A percentile compares a stretch with the other conserved stretches of the same genome.
These are phyloP conservation scores for Aethina tumida DNA, from an alignment of 1,140 invertebrate genomes.

Conservation along the genomic window DNA sequence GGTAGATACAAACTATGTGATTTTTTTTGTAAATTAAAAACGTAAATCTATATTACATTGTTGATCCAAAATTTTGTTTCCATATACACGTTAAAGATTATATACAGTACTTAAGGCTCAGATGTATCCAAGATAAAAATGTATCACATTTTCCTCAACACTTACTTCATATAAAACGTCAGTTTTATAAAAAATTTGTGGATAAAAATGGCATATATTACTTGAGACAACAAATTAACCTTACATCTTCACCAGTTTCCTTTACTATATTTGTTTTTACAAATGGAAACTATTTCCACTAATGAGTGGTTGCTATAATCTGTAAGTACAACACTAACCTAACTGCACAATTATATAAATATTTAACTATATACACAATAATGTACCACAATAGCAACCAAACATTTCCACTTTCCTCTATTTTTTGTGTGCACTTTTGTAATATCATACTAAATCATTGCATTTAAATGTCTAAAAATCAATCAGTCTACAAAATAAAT, in stretches of 20 bases:
- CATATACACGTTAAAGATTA: slow-evolving; percentile 3
- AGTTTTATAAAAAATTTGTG: too few species aligned
- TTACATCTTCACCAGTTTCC: too few species aligned
- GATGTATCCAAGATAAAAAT: too few species aligned
- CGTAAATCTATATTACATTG: slow-evolving; percentile 17
- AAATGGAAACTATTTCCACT: too few species aligned
- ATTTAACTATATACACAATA: slow-evolving; percentile 5
- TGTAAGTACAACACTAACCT: slow-evolving; percentile 1
- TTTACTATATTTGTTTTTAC: too few species aligned
- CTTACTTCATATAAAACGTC: too few species aligned
- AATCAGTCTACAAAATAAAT: slow-evolving; percentile 19
- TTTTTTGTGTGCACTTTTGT: neutral
- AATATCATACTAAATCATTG: slow-evolving; percentile 5
- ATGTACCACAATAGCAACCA: slow-evolving; percentile 6
- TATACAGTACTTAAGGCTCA: slow-evolving; percentile 5
- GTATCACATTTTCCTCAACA: too few species aligned
- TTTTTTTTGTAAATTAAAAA: slow-evolving; percentile 14
- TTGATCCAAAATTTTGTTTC: slow-evolving; percentile 4
- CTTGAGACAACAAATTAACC: too few species aligned
- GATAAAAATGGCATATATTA: too few species aligned
- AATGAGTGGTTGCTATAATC: slow-evolving; percentile 8
- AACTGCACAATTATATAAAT: slow-evolving; percentile 9
- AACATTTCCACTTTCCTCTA: neutral
- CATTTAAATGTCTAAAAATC: slow-evolving; percentile 15
- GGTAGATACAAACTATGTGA: slow-evolving; percentile 20